Conservation (phyloP, 1,140 invertebrate species). For the Drosophila nigromelanica region DNA sequence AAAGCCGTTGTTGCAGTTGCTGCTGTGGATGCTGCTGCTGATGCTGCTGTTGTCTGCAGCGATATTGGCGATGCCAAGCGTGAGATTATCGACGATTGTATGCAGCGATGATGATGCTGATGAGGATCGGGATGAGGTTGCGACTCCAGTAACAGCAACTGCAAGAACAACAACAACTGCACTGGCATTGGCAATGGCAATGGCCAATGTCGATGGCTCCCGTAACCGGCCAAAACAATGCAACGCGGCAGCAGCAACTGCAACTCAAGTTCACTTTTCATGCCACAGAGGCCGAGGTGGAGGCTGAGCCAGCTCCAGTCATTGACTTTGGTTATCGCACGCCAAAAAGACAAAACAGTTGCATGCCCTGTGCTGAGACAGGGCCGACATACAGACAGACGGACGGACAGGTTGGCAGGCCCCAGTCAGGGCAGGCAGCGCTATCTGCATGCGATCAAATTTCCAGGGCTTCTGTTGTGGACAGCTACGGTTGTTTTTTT, state of each 20-base stretch:
- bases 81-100: slow-evolving; percentile 82
- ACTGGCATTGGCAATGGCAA: slow-evolving; percentile 25
- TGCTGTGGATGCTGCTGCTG: slow-evolving; percentile 25
- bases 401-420: slow-evolving; percentile 45
- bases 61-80: slow-evolving; percentile 80
- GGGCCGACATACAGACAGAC: slow-evolving; percentile 11
- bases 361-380: slow-evolving; percentile 53
- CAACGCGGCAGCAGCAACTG: slow-evolving; percentile 42
- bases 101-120: slow-evolving; percentile 82
- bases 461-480: slow-evolving; percentile 76
- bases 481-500: slow-evolving; percentile 3
- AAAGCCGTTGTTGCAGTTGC: slow-evolving; percentile 22
- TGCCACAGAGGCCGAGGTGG: slow-evolving; percentile 26
- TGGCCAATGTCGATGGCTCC: slow-evolving; percentile 54
- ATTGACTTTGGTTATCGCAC: slow-evolving; percentile 80
- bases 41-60: slow-evolving; percentile 53
- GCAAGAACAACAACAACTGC: slow-evolving; percentile 16
- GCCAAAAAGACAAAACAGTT: slow-evolving; percentile 81
- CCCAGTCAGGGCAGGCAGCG: slow-evolving; percentile 26
- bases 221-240: slow-evolving; percentile 57
- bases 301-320: slow-evolving; percentile 50
- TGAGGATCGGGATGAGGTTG: slow-evolving; percentile 61
- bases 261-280: slow-evolving; percentile 80
- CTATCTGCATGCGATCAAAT: slow-evolving; percentile 83
- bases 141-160: slow-evolving; percentile 8